A percentile compares a stretch with the other conserved stretches of the same genome.
These are phyloP conservation scores for Mus spretus DNA, from an alignment of 2,797 vertebrate genomes.

Conservation along the genomic window DNA sequence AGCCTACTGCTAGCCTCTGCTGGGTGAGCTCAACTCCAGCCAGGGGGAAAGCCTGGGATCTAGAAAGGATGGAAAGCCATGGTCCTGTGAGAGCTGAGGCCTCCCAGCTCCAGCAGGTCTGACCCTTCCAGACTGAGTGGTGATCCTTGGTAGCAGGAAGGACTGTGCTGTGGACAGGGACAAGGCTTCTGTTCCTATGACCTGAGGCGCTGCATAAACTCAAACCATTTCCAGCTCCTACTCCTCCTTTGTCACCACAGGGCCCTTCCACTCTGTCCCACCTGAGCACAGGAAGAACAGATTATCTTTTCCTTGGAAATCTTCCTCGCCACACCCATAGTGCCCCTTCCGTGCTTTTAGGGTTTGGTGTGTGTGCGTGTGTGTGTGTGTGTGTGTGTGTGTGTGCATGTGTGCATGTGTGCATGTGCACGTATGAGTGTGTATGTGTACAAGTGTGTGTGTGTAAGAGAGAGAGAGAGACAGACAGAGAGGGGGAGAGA, in stretches of 20 bases:
- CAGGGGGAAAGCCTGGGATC: background rate
- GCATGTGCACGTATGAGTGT: too few relatives aligned
- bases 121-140: background rate
- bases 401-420: too few relatives aligned
- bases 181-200: background rate
- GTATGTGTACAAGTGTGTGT: too few relatives aligned
- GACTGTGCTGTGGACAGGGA: background rate
- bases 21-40: background rate
- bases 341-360: background rate
- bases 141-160: background rate
- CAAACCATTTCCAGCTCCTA: too few relatives aligned
- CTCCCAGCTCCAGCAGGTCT: background rate
- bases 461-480: too few relatives aligned
- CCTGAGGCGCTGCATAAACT: background rate
- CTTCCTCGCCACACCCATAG: background rate
- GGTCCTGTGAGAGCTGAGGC: background rate
- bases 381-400: too few relatives aligned
- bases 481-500: too few relatives aligned
- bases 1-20: background rate
- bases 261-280: background rate
- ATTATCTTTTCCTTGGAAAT: background rate
- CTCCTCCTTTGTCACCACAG: too few relatives aligned
- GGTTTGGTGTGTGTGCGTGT: background rate
- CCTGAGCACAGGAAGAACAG: background rate
- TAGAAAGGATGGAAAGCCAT: too few relatives aligned